Evolutionary conservation across 2,797 vertebrate genomes (phyloP).

Genomic region (Knipowitschia caucasica): DNA sequence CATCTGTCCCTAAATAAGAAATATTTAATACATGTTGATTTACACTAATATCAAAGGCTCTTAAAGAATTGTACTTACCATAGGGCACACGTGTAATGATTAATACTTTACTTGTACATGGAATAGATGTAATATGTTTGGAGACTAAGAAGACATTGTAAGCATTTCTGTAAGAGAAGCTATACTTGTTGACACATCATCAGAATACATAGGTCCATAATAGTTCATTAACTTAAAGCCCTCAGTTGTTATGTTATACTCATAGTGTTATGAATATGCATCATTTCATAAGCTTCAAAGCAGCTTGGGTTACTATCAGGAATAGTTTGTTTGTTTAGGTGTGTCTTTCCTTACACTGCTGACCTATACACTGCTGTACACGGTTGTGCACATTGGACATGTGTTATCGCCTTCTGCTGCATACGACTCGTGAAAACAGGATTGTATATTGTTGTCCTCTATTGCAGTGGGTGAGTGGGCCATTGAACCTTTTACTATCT

Average conservation of each 20-base stretch:
- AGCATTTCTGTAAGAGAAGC: too few species aligned
- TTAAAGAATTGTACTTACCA: too few species aligned
- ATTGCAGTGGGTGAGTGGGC: slow-evolving; percentile 18
- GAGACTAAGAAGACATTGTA: too few species aligned
- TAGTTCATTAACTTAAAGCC: neutral
- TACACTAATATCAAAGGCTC: too few species aligned
- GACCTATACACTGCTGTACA: slow-evolving; percentile 9
- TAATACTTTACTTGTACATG: neutral
- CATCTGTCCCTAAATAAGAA: too few species aligned
- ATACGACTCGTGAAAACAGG: slow-evolving; percentile 37
- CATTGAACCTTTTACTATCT: slow-evolving; percentile 45
- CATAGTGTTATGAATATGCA: neutral
- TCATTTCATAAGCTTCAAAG: neutral
- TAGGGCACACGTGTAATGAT: too few species aligned
- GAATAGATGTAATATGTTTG: neutral
- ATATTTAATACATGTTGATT: too few species aligned
- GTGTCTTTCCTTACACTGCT: neutral
- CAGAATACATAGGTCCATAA: neutral
- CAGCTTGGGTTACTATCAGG: neutral
- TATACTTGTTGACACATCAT: too few species aligned
- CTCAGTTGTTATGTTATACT: too few species aligned
- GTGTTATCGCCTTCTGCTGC: slow-evolving; percentile 15
- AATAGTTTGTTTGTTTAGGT: neutral
- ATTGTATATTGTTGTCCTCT: slow-evolving; percentile 38
- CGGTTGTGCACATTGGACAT: slow-evolving; percentile 14